These are phyloP conservation scores for Rhynchomys soricoides DNA, from an alignment of 2,113 vertebrate species.

Conservation along the genomic window DNA sequence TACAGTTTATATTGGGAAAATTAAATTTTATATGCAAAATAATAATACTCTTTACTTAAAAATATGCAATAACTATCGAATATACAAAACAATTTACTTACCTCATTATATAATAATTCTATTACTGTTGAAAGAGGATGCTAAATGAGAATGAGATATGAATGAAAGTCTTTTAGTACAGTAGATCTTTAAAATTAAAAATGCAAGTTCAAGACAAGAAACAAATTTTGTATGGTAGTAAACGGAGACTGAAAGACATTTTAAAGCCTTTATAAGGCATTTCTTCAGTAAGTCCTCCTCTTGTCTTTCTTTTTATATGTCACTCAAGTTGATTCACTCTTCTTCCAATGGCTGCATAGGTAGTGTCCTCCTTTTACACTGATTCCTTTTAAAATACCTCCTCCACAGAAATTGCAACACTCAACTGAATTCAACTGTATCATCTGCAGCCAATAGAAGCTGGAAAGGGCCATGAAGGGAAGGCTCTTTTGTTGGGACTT, in stretches of 20 bases:
- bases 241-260: not conserved
- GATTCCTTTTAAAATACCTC: not conserved
- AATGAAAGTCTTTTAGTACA: no score
- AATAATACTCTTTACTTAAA: not conserved
- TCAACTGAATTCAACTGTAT: not conserved
- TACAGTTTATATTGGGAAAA: not conserved
- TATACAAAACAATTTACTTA: not conserved
- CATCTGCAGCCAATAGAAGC: not conserved
- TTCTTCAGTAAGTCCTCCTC: not conserved
- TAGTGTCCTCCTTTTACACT: not conserved
- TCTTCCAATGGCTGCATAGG: not conserved
- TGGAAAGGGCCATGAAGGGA: not conserved
- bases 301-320: not conserved
- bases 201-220: not conserved
- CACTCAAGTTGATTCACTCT: not conserved
- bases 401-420: not conserved
- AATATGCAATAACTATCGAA: not conserved
- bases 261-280: not conserved
- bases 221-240: not conserved
- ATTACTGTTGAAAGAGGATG: not conserved
- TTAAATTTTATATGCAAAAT: not conserved
- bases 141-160: not conserved
- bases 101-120: not conserved
- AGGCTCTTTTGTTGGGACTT: no score
- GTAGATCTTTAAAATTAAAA: not conserved